Conservation (phyloP, 2,113 vertebrate genomes). For the Tretioscincus oriximinensis region DNA sequence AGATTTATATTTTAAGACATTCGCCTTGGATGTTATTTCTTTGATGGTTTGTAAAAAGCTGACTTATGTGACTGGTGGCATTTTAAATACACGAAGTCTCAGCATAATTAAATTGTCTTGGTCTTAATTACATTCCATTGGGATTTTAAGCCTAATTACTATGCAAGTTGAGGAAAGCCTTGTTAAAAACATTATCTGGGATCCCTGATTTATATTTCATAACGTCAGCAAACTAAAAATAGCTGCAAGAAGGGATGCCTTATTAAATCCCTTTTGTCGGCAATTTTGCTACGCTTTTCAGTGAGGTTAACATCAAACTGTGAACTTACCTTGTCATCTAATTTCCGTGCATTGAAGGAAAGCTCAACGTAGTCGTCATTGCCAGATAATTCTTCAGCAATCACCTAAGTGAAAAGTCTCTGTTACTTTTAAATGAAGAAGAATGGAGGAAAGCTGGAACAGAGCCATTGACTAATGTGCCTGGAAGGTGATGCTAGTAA, state of each 20-base stretch:
- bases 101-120: slow-evolving; percentile 57
- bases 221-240: slow-evolving; percentile 53
- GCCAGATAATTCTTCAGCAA: slow-evolving; percentile 93
- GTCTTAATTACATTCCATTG: slow-evolving; percentile 63
- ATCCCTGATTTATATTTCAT: slow-evolving; percentile 64
- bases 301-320: slow-evolving; percentile 57
- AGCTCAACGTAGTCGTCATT: slow-evolving; percentile 97
- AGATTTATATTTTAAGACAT: slow-evolving; percentile 34
- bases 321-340: slow-evolving; percentile 93
- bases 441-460: neutral
- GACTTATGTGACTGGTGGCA: slow-evolving; percentile 54
- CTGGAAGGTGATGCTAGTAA: neutral
- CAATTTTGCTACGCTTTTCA: slow-evolving; percentile 50
- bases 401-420: slow-evolving; percentile 77
- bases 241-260: slow-evolving; percentile 55
- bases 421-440: slow-evolving; percentile 33
- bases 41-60: slow-evolving; percentile 31
- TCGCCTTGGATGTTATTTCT: slow-evolving; percentile 18
- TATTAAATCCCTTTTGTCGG: slow-evolving; percentile 58
- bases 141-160: slow-evolving; percentile 51
- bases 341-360: slow-evolving; percentile 93
- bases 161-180: slow-evolving; percentile 50
- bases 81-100: slow-evolving; percentile 62
- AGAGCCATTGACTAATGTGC: neutral
- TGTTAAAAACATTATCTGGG: slow-evolving; percentile 51